Evolutionary conservation across 2,888 invertebrate species (phyloP).

Genomic region (Sceliomorpha sp.): DNA sequence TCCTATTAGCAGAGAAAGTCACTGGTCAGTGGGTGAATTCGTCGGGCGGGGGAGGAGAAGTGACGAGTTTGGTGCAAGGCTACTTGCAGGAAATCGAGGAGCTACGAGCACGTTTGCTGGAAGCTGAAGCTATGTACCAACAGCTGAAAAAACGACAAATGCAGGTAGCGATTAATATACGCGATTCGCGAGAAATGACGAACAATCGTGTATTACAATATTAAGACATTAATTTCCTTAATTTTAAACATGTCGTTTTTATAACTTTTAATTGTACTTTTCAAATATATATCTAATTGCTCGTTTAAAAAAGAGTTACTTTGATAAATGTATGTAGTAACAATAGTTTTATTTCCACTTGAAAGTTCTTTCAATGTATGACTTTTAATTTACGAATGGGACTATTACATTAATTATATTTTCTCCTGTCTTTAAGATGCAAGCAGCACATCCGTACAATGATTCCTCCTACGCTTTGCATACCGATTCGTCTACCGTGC

Average conservation of each 20-base stretch:
- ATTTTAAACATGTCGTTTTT: constrained; percentile 30
- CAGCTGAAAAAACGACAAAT: constrained; percentile 82
- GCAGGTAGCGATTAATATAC: too few species aligned
- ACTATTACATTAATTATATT: too few species aligned
- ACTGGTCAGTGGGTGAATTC: constrained; percentile 84
- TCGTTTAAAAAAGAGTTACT: too few species aligned
- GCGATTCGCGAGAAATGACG: too few species aligned
- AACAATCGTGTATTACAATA: too few species aligned
- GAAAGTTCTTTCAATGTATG: constrained; percentile 22
- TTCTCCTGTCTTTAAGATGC: constrained; percentile 62
- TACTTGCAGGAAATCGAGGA: constrained; percentile 96
- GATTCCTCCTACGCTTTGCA: constrained; percentile 84
- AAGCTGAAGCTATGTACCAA: constrained; percentile 90
- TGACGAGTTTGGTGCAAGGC: constrained; percentile 87
- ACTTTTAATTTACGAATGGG: too few species aligned
- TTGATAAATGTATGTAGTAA: too few species aligned
- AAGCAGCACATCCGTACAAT: constrained; percentile 73
- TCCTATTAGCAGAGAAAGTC: constrained; percentile 90
- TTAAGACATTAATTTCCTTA: too few species aligned
- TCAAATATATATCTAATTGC: too few species aligned
- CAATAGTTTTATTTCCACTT: too few species aligned
- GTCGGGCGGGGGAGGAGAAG: constrained; percentile 81
- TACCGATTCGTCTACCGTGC: constrained; percentile 82
- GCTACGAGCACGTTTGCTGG: constrained; percentile 91
- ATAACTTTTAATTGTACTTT: too few species aligned